Conservation (phyloP, 2,888 invertebrate genomes). For the Oscheius onirici region DNA sequence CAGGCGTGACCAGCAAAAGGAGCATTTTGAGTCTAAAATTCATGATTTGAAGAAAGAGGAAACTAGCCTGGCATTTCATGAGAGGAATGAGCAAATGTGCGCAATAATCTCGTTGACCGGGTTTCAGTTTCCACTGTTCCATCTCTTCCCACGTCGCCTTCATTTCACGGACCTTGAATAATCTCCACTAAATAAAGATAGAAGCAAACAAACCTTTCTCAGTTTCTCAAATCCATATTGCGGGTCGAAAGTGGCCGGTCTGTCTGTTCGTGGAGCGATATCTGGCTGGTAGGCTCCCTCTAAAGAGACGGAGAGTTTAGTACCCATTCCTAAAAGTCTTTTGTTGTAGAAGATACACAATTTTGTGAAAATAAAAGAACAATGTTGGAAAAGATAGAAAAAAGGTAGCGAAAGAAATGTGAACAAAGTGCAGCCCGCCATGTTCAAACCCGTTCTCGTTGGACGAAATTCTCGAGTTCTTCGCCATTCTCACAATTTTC, state of each 20-base stretch:
- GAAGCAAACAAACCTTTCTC: constrained; percentile 52
- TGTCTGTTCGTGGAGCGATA: constrained; percentile 63
- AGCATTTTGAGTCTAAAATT: constrained; percentile 59
- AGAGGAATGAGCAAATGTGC: constrained; percentile 65
- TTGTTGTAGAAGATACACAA: too few species aligned
- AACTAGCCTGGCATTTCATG: constrained; percentile 62
- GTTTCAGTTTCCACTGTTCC: constrained; percentile 63
- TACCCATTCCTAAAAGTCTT: constrained; percentile 55
- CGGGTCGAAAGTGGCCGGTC: constrained; percentile 71
- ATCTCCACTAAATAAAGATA: neutral
- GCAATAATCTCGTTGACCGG: constrained; percentile 69
- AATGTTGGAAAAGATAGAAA: too few species aligned
- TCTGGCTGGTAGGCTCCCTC: constrained; percentile 64
- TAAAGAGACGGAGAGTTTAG: constrained; percentile 62
- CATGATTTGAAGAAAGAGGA: neutral
- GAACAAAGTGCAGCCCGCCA: neutral
- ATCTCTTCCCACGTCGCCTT: constrained; percentile 62
- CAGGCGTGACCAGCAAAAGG: constrained; percentile 69
- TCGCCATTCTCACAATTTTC: neutral
- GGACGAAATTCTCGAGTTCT: neutral
- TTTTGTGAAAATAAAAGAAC: too few species aligned
- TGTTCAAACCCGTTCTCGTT: neutral
- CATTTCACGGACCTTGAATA: constrained; percentile 52
- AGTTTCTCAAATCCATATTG: constrained; percentile 64
- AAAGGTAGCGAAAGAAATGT: too few species aligned